Base-by-base conservation (phyloP, 1,140 invertebrate genomes). In the Drosophila kurseongensis region DNA sequence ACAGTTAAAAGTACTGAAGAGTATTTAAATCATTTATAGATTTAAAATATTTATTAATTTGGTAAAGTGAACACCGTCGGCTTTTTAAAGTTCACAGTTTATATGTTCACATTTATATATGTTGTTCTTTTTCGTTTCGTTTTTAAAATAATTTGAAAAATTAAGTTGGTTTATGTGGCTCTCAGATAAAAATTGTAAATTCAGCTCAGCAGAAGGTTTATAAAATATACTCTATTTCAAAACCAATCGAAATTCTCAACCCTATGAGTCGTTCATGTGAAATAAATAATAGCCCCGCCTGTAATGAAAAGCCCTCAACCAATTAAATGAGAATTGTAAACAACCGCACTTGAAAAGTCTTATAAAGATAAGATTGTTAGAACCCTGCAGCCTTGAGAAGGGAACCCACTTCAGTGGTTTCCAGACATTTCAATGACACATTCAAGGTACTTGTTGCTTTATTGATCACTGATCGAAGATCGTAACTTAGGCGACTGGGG, bases 401-500 rank as follows among this genome's bases (percentile, higher is more conserved):
- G 12, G 10, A 2, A 9, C 41, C 23, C 55, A 45, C 32, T 42
- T 42, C 0, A 14, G 4, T 27, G 29, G 23, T 6, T 32, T n/a
- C 12, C 42, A 32, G 35, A 47, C 14, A n/a, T 23, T 35, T 29
- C n/a, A 18, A 29, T 29, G 10, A 9, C 9, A 44, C 16, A 27
- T 38, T 41, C 14, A 5, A 38, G 9, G 5, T 38, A 52, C 41
- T 52, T 18, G 14, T 38, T 56, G 14, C 14, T 75, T 67, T 67
- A 75, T 58, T 67, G 40, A 50, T 38, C 32, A 32, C 27, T 12
- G 9, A 38, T 52, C 54, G 12, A 1, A 13, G 35, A 52, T 29
- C 8, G n/a, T 12, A 52, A 45, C 38, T 61, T 86, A 88, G 38
- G 84, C 84, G 13, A 90, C 85, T 35, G 85, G 84, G 29, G 99